Percentiles rank a stretch among this genome's conserved stretches.
Conservation (phyloP, 2,797 vertebrate genomes). For the Muraenolepis orangiensis region DNA sequence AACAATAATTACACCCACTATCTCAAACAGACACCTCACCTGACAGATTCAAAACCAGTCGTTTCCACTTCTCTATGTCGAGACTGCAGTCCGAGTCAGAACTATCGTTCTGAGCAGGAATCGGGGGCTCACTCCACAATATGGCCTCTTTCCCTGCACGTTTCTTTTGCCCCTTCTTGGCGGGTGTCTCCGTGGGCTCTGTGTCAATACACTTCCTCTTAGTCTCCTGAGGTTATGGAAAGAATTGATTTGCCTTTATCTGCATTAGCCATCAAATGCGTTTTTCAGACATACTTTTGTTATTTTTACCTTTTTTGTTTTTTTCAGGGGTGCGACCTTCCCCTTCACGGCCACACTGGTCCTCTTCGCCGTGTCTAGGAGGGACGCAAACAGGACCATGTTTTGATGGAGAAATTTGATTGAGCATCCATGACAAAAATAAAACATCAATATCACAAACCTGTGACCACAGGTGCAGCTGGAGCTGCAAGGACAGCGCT, state of each 20-base stretch:
- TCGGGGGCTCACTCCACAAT: not conserved
- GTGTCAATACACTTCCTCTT: conserved; percentile 49
- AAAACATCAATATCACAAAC: not conserved
- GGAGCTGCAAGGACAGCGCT: not conserved
- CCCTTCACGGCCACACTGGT: conserved; percentile 23
- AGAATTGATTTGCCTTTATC: not conserved
- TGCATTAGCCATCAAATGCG: not conserved
- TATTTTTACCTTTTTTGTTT: not conserved
- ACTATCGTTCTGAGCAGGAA: conserved; percentile 29
- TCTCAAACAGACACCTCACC: conserved; percentile 54
- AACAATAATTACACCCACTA: no score
- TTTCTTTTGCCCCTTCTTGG: conserved; percentile 48
- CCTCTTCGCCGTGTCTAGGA: conserved; percentile 30
- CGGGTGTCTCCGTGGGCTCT: conserved; percentile 22
- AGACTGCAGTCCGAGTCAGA: conserved; percentile 78
- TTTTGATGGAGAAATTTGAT: not conserved
- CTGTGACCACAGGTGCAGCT: not conserved
- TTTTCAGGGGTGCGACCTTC: conserved; percentile 25
- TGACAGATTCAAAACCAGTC: conserved; percentile 53
- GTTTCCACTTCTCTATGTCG: conserved; percentile 78
- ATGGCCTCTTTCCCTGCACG: not conserved
- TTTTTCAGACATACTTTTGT: not conserved
- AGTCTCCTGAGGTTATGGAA: conserved; percentile 25
- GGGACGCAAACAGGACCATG: not conserved
- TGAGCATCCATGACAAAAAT: not conserved